These are phyloP conservation scores for Chrysemys picta DNA, from an alignment of 2,113 vertebrate species.

Conservation along the genomic window DNA sequence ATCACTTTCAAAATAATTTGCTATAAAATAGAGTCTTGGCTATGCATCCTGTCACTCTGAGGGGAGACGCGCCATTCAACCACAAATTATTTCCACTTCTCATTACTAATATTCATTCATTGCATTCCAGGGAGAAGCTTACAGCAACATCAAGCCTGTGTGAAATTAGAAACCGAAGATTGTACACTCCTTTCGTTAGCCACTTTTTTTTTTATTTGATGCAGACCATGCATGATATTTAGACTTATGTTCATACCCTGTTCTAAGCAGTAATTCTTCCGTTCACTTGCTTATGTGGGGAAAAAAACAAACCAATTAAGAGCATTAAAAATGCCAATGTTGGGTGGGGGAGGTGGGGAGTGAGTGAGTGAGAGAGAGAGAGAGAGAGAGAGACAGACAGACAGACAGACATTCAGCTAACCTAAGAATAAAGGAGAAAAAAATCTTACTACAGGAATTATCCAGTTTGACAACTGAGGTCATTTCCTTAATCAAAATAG, in stretches of 20 bases:
- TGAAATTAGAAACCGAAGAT: conserved; percentile 75
- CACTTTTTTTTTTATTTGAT: conserved; percentile 58
- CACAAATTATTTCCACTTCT: conserved; percentile 76
- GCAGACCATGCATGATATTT: conserved; percentile 13
- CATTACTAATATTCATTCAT: conserved; percentile 71
- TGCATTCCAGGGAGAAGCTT: conserved; percentile 45
- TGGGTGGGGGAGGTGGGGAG: background rate
- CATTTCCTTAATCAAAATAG: conserved; percentile 62
- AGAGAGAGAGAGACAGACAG: background rate
- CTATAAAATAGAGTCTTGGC: conserved; percentile 46
- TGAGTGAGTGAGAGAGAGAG: background rate
- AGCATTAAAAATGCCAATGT: conserved; percentile 66
- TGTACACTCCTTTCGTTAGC: conserved; percentile 56
- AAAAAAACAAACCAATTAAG: conserved; percentile 68
- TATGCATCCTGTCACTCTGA: conserved; percentile 50
- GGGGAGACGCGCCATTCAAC: conserved; percentile 52
- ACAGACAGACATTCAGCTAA: conserved; percentile 30
- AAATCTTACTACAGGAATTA: background rate
- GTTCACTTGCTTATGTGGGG: conserved; percentile 56
- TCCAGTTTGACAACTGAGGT: conserved; percentile 43
- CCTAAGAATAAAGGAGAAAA: conserved; percentile 55
- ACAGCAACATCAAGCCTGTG: conserved; percentile 70
- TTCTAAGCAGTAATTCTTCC: conserved; percentile 40
- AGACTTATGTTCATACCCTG: conserved; percentile 57
- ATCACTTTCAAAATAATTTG: conserved; percentile 58